A percentile compares a stretch with the other conserved stretches of the same genome.
phyloP scores from a whole-genome alignment of 2,797 vertebrate species.

The Agapornis canus region DNA sequence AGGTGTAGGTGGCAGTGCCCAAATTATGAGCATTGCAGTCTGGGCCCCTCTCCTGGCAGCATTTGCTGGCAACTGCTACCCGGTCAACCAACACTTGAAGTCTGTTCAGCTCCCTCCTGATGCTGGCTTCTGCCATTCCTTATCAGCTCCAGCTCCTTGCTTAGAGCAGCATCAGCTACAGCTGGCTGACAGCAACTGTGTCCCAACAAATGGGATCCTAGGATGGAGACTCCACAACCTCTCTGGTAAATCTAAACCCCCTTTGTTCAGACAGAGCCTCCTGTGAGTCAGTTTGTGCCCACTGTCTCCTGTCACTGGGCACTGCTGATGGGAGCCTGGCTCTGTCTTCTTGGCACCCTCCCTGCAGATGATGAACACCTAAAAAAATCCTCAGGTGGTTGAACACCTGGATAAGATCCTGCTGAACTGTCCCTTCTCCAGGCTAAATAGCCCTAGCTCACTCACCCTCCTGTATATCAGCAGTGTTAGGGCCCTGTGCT shows the following conservation, averaged over 20 bases:
- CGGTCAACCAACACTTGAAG: accelerated
- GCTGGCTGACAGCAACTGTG: background rate
- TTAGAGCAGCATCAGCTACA: background rate
- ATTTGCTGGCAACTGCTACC: accelerated
- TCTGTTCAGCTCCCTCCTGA: background rate
- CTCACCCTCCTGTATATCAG: background rate
- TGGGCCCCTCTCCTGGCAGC: background rate
- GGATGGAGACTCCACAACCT: background rate
- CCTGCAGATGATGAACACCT: background rate
- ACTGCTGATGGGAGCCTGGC: background rate
- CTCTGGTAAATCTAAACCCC: accelerated
- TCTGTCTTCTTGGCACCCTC: background rate
- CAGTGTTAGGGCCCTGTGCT: background rate
- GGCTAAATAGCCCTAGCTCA: background rate
- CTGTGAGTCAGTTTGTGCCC: background rate
- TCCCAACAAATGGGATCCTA: background rate
- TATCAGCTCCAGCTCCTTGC: background rate
- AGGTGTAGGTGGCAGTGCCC: accelerated
- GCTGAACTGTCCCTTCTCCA: background rate
- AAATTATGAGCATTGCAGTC: background rate
- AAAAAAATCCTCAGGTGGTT: background rate
- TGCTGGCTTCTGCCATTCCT: background rate
- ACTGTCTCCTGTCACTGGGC: background rate
- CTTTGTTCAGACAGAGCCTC: background rate
- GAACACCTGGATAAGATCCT: background rate